Evolutionary conservation across 2,888 invertebrate genomes (phyloP).

Genomic region (Athrips mouffetella): DNA sequence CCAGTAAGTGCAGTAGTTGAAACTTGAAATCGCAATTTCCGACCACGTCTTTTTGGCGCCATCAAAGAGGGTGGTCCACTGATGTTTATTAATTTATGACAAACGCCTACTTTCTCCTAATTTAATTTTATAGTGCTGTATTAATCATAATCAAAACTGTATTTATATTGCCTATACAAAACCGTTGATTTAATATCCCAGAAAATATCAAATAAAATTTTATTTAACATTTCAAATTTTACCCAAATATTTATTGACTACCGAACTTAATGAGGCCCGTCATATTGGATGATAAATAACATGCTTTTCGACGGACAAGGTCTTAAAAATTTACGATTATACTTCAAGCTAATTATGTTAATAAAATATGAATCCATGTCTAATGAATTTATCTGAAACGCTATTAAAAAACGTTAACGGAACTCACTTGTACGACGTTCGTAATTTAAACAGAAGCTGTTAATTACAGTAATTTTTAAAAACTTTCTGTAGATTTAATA

Average conservation of each 20-base stretch:
- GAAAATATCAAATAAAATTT: constrained; percentile 3
- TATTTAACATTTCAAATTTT: not conserved
- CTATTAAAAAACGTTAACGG: constrained; percentile 19
- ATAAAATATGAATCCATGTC: constrained; percentile 14
- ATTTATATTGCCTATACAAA: not conserved
- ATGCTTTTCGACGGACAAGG: constrained; percentile 6
- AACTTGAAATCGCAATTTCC: too few relatives aligned
- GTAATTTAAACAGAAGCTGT: not conserved
- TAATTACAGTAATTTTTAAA: not conserved
- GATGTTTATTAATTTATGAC: not conserved
- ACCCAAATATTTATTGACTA: constrained; percentile 9
- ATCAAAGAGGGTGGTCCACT: constrained; percentile 7
- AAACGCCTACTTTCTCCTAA: constrained; percentile 1
- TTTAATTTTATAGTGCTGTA: constrained; percentile 4
- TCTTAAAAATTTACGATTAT: constrained; percentile 20
- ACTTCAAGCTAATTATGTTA: constrained; percentile 21
- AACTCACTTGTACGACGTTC: not conserved
- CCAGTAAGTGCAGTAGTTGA: too few relatives aligned
- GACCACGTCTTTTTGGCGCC: not conserved
- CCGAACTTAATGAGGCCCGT: not conserved
- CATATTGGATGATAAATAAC: constrained; percentile 14
- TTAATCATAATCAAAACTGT: too few relatives aligned
- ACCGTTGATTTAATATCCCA: not conserved
- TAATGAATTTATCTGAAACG: constrained; percentile 17
- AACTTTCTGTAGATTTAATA: too few relatives aligned